Conservation (phyloP, 1,140 invertebrate genomes). For the Ceratina japonica region DNA sequence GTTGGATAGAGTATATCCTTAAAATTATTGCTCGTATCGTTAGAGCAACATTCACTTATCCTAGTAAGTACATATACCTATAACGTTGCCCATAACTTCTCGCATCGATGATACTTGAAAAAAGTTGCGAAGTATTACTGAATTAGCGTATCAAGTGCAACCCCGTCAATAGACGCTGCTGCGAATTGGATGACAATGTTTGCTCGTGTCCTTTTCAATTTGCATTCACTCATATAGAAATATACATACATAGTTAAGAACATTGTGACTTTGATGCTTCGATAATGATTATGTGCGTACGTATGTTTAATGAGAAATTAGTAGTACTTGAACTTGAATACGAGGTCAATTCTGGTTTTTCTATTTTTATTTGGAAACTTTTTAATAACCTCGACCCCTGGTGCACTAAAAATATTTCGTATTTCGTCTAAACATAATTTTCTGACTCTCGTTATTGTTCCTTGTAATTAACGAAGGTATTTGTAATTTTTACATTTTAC, state of each 20-base stretch:
- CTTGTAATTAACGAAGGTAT: not conserved
- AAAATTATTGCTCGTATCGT: conserved; percentile 61
- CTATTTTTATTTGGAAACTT: not conserved
- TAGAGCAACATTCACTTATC: conserved; percentile 65
- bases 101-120: conserved; percentile 34
- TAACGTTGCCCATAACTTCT: conserved; percentile 63
- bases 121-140: conserved; percentile 40
- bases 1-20: conserved; percentile 37
- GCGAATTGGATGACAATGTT: not conserved
- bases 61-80: conserved; percentile 55
- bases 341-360: not conserved
- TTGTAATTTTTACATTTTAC: not conserved
- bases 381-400: conserved; percentile 30
- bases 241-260: conserved; percentile 4
- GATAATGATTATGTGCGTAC: conserved; percentile 23
- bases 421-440: not conserved
- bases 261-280: conserved; percentile 14
- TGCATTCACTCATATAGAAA: conserved; percentile 2
- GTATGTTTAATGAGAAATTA: conserved; percentile 30
- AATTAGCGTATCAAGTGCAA: conserved; percentile 7
- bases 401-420: conserved; percentile 1
- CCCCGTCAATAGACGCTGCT: not conserved
- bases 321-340: not conserved
- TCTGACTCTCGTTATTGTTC: not conserved
- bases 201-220: conserved; percentile 17